Base-by-base conservation (phyloP, 1,140 invertebrate species). In the Eupeodes corollae region DNA sequence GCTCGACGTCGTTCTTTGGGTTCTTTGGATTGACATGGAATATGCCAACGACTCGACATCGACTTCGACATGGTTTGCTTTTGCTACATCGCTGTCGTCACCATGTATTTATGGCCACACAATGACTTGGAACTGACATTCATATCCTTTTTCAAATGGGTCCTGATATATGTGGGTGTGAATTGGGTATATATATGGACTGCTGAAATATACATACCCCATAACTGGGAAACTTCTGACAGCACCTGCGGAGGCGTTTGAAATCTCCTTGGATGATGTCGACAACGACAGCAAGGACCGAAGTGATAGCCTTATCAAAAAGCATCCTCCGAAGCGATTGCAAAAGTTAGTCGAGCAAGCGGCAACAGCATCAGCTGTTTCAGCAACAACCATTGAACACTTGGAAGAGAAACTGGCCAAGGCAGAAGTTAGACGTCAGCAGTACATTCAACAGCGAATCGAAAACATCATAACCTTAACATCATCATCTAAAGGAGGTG, bases 381-480 rank as follows among this genome's bases (percentile, higher is more conserved):
- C 21, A 30, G 69, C 80, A 21, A 69, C 76, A 38, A 78, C 78
- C 1, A 63, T 82, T 15, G 71, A 78, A 15, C 71, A 77, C 31
- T 70, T 84, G 15, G 74, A 80, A 52, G 81, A 79, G 56, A 83
- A 82, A 56, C 65, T 82, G 44, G 79, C 77, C n/a, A 78, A 77
- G 48, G 82, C 82, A 11, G 81, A 83, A 56, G 72, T 74, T 34
- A 69, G 80, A 45, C 71, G 80, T 50, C 70, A 71, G 51, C 58
- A 65, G 44, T 50, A 63, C 37, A 51, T 65, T 51, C 62, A 65
- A 19, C 57, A 63, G 30, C 65, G 63, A 26, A 42, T 65, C 31
- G 58, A 59, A 44, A 48, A 15, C 14, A 61, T 65, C 34, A 57
- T 60, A 45, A 51, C 58, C 40, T 35, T 63, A 19, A 48, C 31